Evolutionary conservation across 1,140 invertebrate species (phyloP), one percentile per base, ranked within the genome.

Genomic region (Sipha flava): DNA sequence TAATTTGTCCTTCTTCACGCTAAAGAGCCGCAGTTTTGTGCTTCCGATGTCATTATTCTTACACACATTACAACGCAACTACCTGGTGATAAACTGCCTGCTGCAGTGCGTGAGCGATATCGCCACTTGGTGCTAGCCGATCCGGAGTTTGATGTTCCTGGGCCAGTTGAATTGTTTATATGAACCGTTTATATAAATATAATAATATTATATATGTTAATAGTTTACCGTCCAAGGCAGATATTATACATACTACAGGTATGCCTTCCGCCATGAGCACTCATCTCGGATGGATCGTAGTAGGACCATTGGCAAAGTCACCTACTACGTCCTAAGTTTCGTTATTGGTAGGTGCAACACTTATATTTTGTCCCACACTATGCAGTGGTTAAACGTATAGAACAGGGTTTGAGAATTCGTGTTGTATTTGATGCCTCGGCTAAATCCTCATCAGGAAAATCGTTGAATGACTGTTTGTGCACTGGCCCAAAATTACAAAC

Each of bases 361-460:
- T 16, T 4, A 23, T 80, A 80, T 29, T 80, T 72, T n/a, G 59
- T 80, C 4, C 81, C 82, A 9, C 81, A 82, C 54, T 80, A 82
- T 49, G 37, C 79, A 0, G 75, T 82, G 0, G 21, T 81, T 0
- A 81, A 79, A n/a, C 40, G 16, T 1, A 49, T 3, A 16, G 16
- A 1, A 40, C 26, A 52, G 18, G 84, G 82, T 0, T 84, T 84
- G 2, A 84, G 83, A 64, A 37, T 84, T 6, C 72, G 85, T 37
- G 82, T 84, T 31, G 85, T 86, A 1, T 86, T 87, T 73, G 84
- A 87, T 80, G 85, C 83, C 7, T 85, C 84, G 0, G 79, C 80
- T 9, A 82, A 82, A 31, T 81, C 82, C 9, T 77, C 72, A 14
- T 64, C 80, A 5, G 84, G 83, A 40, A 23, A 79, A 2, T 85